Evolutionary conservation across 1,140 invertebrate genomes (phyloP).

Genomic region (Antheraea mylitta): DNA sequence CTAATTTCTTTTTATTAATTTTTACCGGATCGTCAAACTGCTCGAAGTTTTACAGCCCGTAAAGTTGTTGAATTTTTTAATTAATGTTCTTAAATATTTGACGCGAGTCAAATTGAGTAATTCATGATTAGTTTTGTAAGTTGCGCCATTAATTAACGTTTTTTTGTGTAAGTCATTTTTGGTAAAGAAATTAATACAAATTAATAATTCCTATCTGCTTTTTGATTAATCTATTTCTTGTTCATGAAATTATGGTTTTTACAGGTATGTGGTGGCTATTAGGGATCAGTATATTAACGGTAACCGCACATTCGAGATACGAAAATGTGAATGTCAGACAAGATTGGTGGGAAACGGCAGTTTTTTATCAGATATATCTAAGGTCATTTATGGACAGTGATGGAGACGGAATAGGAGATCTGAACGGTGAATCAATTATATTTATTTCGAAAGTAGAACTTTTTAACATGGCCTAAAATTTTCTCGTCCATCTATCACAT

Average conservation of each 20-base stretch:
- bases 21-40: not conserved
- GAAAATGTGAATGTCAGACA: constrained; percentile 31
- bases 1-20: constrained; percentile 4
- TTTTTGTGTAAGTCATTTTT: too few relatives aligned
- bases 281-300: constrained; percentile 9
- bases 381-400: constrained; percentile 83
- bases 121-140: too few relatives aligned
- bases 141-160: too few relatives aligned
- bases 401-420: constrained; percentile 84
- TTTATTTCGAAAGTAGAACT: too few relatives aligned
- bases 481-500: too few relatives aligned
- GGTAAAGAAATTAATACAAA: too few relatives aligned
- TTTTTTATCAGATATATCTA: constrained; percentile 84
- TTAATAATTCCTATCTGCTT: too few relatives aligned
- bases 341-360: constrained; percentile 83
- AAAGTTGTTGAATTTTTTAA: not conserved
- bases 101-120: not conserved
- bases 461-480: too few relatives aligned
- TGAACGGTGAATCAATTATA: constrained; percentile 77
- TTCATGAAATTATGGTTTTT: too few relatives aligned
- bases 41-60: not conserved
- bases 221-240: too few relatives aligned
- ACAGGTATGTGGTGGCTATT: constrained; percentile 33
- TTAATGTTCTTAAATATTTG: not conserved
- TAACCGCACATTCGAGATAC: constrained; percentile 18